A percentile compares a stretch with the other conserved stretches of the same genome.
These are phyloP conservation scores for Kryphioiulus occultus DNA, from an alignment of 2,888 invertebrate genomes.

Conservation along the genomic window DNA sequence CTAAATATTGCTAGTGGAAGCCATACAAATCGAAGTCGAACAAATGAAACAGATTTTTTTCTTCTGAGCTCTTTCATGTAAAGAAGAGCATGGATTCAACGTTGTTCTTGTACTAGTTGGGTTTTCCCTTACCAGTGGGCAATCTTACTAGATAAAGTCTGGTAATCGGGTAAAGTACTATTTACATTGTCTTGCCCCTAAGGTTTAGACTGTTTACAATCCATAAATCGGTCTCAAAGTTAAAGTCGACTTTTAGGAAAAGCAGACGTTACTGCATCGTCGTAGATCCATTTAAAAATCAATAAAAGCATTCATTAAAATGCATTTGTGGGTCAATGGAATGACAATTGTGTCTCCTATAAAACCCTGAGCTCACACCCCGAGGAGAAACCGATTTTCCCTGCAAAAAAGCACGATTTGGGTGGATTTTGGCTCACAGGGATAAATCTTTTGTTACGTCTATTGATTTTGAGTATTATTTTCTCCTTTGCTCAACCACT, in stretches of 20 bases:
- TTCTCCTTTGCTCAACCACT: slow-evolving; percentile 21
- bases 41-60: no score
- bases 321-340: slow-evolving; percentile 28
- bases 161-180: no score
- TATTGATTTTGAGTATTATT: slow-evolving; percentile 29
- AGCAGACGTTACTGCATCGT: background rate
- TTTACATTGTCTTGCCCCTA: no score
- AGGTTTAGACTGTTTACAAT: background rate
- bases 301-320: slow-evolving; percentile 7
- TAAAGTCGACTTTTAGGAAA: background rate
- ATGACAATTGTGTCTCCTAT: background rate
- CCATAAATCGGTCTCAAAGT: background rate
- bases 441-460: slow-evolving; percentile 35
- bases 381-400: background rate
- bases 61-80: no score
- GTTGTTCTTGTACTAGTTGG: no score
- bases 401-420: background rate
- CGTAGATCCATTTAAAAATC: slow-evolving; percentile 29
- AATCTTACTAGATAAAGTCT: no score
- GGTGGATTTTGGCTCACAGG: background rate
- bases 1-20: background rate
- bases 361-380: background rate
- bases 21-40: no score
- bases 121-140: no score
- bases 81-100: no score